Percentiles rank a stretch among this genome's conserved stretches.
Evolutionary conservation across 2,888 invertebrate genomes (phyloP).

Genomic region (Abrostola tripartita): DNA sequence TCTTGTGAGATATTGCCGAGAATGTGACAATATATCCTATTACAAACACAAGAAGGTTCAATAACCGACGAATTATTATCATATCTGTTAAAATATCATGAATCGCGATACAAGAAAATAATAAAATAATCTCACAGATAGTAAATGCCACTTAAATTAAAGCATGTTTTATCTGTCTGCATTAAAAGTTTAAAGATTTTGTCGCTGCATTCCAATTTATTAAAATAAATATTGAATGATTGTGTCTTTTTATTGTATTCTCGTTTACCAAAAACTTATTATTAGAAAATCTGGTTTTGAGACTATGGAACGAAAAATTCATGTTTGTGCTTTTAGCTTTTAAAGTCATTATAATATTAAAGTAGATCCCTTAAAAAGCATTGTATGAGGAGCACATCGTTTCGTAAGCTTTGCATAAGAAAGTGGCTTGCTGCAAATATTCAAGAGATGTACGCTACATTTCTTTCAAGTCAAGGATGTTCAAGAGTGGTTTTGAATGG

Average conservation of each 20-base stretch:
- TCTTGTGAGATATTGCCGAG: neutral
- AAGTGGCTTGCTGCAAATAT: neutral
- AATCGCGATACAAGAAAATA: neutral
- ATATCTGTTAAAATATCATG: neutral
- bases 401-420: neutral
- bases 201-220: too few species aligned
- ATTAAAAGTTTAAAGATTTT: too few species aligned
- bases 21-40: neutral
- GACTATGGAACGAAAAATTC: too few species aligned
- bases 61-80: neutral
- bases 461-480: slow-evolving; percentile 3
- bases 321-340: too few species aligned
- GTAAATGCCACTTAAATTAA: too few species aligned
- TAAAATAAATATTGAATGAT: too few species aligned
- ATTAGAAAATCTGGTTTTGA: too few species aligned
- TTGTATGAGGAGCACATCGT: neutral
- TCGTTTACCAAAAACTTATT: too few species aligned
- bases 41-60: neutral
- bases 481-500: slow-evolving; percentile 11
- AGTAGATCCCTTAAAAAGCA: neutral
- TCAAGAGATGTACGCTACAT: neutral
- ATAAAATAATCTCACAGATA: neutral
- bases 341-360: too few species aligned
- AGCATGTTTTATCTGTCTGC: too few species aligned
- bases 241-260: too few species aligned